These are phyloP conservation scores for Rhabdomys pumilio DNA, from an alignment of 2,797 vertebrate species.

Conservation along the genomic window DNA sequence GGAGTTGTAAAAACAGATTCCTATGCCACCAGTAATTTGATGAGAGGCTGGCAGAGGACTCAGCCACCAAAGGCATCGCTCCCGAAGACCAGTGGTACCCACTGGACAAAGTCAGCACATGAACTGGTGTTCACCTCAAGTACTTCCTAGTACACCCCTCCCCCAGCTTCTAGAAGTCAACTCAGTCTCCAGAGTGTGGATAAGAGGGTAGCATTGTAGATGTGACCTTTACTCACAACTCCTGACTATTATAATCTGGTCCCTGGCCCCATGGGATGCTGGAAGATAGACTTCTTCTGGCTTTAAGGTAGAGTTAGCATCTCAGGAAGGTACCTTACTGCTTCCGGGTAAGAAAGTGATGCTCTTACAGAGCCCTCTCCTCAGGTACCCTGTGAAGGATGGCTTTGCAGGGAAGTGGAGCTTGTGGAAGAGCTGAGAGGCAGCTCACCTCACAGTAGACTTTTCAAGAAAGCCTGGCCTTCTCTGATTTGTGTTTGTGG, in stretches of 20 bases:
- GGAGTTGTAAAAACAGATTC: conserved; percentile 86
- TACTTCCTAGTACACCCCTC: not conserved
- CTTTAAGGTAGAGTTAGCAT: conserved; percentile 14
- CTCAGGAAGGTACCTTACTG: not conserved
- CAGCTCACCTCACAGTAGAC: not conserved
- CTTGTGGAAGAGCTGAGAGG: not conserved
- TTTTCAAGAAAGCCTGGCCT: not conserved
- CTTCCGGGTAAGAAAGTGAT: not conserved
- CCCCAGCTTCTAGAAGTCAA: not conserved
- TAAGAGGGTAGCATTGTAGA: not conserved
- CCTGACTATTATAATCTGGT: not conserved
- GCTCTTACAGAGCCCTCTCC: not conserved
- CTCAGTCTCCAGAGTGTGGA: not conserved
- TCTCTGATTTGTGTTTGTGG: not conserved
- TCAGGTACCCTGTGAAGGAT: not conserved
- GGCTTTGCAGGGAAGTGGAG: not conserved
- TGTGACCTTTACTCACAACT: not conserved
- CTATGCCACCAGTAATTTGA: conserved; percentile 78
- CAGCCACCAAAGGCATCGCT: conserved; percentile 69
- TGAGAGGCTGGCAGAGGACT: conserved; percentile 64
- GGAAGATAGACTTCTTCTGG: not conserved
- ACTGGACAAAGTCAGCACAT: not conserved
- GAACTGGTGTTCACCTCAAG: not conserved
- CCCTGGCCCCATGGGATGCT: not conserved
- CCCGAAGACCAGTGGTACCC: conserved; percentile 55